Evolutionary conservation across 64 coral and sea anemone genomes (phyloP).

Genomic region (Orbicella faveolata): DNA sequence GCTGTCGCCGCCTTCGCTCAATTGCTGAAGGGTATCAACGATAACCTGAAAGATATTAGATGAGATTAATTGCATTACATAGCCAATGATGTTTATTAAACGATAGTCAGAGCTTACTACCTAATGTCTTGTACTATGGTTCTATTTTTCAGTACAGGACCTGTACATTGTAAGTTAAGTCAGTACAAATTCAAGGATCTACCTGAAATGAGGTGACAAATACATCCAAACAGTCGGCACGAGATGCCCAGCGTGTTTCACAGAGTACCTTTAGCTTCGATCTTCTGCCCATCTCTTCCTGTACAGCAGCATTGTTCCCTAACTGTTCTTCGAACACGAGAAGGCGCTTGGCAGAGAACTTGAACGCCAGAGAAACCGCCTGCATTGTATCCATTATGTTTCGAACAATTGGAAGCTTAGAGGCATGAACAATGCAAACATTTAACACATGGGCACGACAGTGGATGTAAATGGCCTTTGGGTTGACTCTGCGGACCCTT

Average conservation of each 20-base stretch:
- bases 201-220: neutral
- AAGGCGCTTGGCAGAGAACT: constrained; percentile 60
- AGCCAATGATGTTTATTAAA: neutral
- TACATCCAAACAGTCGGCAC: neutral
- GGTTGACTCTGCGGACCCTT: neutral
- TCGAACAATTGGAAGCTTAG: constrained; percentile 44
- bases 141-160: neutral
- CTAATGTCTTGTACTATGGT: neutral
- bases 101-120: constrained; percentile 35
- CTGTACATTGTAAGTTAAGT: too few relatives aligned
- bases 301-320: constrained; percentile 40
- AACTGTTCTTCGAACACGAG: constrained; percentile 55
- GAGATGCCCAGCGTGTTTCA: constrained; percentile 47
- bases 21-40: too few relatives aligned
- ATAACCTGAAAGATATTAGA: too few relatives aligned
- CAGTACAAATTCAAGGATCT: neutral
- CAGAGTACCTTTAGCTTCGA: constrained; percentile 59
- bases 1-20: too few relatives aligned
- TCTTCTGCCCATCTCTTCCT: constrained; percentile 64
- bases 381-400: constrained; percentile 68
- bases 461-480: constrained; percentile 59
- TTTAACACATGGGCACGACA: constrained; percentile 29
- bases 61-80: too few relatives aligned
- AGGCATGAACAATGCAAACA: constrained; percentile 64
- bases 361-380: constrained; percentile 51